These are phyloP conservation scores for Solea senegalensis DNA, from an alignment of 2,113 vertebrate genomes.

Conservation along the genomic window DNA sequence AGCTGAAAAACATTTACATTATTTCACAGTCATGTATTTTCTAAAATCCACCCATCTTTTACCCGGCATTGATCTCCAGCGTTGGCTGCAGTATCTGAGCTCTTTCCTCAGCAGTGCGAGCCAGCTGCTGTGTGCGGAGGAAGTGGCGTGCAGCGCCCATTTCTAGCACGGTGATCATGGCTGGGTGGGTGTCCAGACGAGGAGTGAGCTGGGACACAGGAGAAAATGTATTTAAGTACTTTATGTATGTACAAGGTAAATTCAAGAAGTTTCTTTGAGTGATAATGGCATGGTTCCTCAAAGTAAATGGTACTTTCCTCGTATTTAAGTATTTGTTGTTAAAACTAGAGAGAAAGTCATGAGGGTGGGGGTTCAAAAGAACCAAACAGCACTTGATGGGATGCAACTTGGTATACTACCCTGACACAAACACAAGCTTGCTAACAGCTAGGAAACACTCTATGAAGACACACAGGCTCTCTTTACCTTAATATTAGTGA, in stretches of 20 bases:
- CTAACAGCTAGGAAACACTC: neutral
- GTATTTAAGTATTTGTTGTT: no score
- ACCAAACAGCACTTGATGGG: no score
- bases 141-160: conserved; percentile 98
- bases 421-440: neutral
- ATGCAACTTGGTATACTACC: no score
- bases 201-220: conserved; percentile 84
- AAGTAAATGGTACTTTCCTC: no score
- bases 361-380: no score
- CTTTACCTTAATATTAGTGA: conserved; percentile 90
- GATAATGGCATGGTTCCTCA: no score
- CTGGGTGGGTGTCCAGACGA: conserved; percentile 92
- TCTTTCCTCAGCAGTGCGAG: conserved; percentile 89
- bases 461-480: neutral
- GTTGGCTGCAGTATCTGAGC: conserved; percentile 96
- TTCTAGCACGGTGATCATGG: conserved; percentile 98
- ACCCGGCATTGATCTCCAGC: conserved; percentile 95
- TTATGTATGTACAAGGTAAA: neutral
- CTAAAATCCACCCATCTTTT: neutral
- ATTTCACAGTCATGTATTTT: neutral
- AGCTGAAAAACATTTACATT: neutral
- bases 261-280: no score
- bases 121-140: conserved; percentile 95
- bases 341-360: no score
- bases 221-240: neutral